These are phyloP conservation scores for Mixornis gularis DNA, from an alignment of 2,113 vertebrate species.

Conservation along the genomic window DNA sequence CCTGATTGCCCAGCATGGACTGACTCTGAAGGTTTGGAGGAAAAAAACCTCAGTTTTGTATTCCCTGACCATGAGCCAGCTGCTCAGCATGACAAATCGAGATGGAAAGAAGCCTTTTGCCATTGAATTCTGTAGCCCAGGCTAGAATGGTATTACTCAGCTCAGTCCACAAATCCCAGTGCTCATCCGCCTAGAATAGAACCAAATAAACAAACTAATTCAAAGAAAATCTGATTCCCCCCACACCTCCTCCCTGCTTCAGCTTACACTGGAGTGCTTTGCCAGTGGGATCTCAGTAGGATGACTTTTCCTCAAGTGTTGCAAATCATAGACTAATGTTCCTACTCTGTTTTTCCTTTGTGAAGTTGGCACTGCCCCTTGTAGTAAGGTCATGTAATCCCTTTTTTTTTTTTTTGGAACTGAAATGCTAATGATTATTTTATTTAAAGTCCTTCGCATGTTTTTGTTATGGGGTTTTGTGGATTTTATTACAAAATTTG, in stretches of 20 bases:
- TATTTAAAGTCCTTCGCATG: background rate
- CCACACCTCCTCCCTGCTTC: background rate
- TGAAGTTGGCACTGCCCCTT: background rate
- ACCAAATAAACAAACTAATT: conserved; percentile 53
- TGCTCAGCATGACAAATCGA: background rate
- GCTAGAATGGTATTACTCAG: conserved; percentile 23
- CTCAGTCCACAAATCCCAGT: conserved; percentile 23
- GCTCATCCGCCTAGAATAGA: conserved; percentile 19
- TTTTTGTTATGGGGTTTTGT: background rate
- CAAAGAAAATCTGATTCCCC: conserved; percentile 21
- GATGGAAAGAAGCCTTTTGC: conserved; percentile 15
- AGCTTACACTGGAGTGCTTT: background rate
- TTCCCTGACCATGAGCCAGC: background rate
- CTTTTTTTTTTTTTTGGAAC: background rate
- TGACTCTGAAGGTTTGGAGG: background rate
- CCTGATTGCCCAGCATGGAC: background rate
- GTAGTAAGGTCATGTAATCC: background rate
- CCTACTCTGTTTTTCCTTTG: background rate
- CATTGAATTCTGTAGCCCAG: conserved; percentile 1
- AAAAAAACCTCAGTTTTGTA: background rate
- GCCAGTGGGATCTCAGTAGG: background rate
- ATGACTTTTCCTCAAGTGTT: conserved; percentile 11
- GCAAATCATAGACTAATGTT: background rate
- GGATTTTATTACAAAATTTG: background rate
- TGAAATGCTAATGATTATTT: background rate